These are phyloP conservation scores for Manduca sexta DNA, from an alignment of 1,140 invertebrate species.

Conservation along the genomic window DNA sequence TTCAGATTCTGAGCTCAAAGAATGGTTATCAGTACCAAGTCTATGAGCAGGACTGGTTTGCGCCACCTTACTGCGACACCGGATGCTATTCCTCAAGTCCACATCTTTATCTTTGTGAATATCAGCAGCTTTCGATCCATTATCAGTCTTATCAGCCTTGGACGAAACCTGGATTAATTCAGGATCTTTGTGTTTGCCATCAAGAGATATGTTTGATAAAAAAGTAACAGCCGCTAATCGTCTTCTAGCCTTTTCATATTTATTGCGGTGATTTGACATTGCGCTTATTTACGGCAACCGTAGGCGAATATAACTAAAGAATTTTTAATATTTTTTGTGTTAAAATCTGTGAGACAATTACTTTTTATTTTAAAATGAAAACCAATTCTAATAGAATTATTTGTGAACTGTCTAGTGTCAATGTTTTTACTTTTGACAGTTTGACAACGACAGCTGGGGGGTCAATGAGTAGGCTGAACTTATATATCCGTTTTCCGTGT, in stretches of 20 bases:
- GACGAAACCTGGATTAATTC: conserved; percentile 39
- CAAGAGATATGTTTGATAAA: conserved; percentile 94
- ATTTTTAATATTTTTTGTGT: no score
- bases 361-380: no score
- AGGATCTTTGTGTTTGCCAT: conserved; percentile 90
- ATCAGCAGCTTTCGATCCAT: conserved; percentile 26
- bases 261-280: conserved; percentile 54
- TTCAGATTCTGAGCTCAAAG: conserved; percentile 80
- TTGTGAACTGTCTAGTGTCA: no score
- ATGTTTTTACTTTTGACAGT: no score
- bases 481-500: no score
- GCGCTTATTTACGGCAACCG: no score
- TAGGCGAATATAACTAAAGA: no score
- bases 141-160: conserved; percentile 47
- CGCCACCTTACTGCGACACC: conserved; percentile 35
- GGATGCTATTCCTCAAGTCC: conserved; percentile 25
- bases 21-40: conserved; percentile 71
- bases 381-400: no score
- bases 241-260: conserved; percentile 72
- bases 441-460: no score
- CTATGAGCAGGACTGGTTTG: conserved; percentile 56
- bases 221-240: conserved; percentile 92
- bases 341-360: no score
- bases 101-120: conserved; percentile 32
- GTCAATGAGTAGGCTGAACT: no score